Percentiles rank a stretch among this genome's conserved stretches.
These are phyloP conservation scores for Dendroctonus ponderosae DNA, from an alignment of 1,140 invertebrate species.

Conservation along the genomic window DNA sequence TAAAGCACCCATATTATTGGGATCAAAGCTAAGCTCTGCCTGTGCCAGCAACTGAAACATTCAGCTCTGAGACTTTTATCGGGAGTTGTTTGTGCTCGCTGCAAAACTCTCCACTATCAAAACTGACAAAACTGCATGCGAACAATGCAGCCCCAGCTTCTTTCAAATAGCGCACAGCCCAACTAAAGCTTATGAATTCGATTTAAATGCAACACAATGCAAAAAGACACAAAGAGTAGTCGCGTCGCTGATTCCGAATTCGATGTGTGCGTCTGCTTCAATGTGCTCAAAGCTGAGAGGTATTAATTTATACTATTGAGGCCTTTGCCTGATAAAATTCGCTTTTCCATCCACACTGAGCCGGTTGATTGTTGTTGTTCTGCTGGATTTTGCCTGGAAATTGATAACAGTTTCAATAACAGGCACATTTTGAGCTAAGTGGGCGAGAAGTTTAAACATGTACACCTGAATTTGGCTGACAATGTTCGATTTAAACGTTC, in stretches of 20 bases:
- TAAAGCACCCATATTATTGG: no score
- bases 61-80: background rate
- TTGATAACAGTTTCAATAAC: no score
- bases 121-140: slow-evolving; percentile 21
- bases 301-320: background rate
- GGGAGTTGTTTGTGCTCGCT: background rate
- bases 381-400: no score
- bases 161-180: slow-evolving; percentile 10
- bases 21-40: no score
- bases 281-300: slow-evolving; percentile 3
- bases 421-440: no score
- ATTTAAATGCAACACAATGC: slow-evolving; percentile 28
- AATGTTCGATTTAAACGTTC: no score
- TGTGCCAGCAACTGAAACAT: slow-evolving; percentile 1
- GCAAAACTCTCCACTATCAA: slow-evolving; percentile 20
- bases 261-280: slow-evolving; percentile 4
- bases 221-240: slow-evolving; percentile 28
- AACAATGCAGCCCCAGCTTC: slow-evolving; percentile 26
- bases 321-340: no score
- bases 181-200: slow-evolving; percentile 32
- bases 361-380: no score
- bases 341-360: no score
- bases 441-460: no score
- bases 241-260: slow-evolving; percentile 22
- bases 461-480: no score